Evolutionary conservation across 35 echinoderm and acorn worm species (phyloP), one percentile per base, ranked within the genome.

Genomic region (Chiridota heheva): DNA sequence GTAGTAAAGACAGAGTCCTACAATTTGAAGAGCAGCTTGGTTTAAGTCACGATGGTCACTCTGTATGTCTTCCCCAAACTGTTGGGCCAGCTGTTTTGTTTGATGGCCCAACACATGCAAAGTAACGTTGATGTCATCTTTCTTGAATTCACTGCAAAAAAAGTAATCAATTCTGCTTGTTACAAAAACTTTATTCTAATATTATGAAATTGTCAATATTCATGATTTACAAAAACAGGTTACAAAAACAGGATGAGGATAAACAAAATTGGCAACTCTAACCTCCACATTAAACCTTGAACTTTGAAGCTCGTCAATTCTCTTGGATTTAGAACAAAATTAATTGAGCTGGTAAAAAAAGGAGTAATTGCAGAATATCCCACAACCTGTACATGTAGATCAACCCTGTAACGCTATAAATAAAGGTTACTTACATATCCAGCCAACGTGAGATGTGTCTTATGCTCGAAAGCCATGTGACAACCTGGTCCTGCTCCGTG

Each of bases 1-100:
- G 17, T 88, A 89, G 64, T 91, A 73, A 1, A 98, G 51, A 76
- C 95, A 98, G 39, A 98, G 85, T 26, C 95, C 95, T 25, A 98
- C 77, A 26, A 85, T 80, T 53, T 82, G 65, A 34, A 98, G 55
- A 17, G 89, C 79, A 85, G 89, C 85, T 45, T 92, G 95, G 43
- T 63, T 78, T 58, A 98, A 43, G 16, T 88, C 87, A 15, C 67
- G 42, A 37, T 81, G 64, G 25, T 88, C 81, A 18, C 42, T 51
- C 89, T 91, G 87, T 1, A 96, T 75, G 38, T 96, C 92, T 13
- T 77, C 67, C 49, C 92, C 75, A 81, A 90, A 90, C 28, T 31
- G 70, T 22, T 27, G 40, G 33, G 70, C 81, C 22, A 90, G 63
- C 20, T 30, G 25, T 5, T 42, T 36, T 18, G 41, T 70, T 37